A percentile compares a stretch with the other conserved stretches of the same genome.
These are phyloP conservation scores for Cygnus atratus DNA, from an alignment of 2,113 vertebrate species.

Conservation along the genomic window DNA sequence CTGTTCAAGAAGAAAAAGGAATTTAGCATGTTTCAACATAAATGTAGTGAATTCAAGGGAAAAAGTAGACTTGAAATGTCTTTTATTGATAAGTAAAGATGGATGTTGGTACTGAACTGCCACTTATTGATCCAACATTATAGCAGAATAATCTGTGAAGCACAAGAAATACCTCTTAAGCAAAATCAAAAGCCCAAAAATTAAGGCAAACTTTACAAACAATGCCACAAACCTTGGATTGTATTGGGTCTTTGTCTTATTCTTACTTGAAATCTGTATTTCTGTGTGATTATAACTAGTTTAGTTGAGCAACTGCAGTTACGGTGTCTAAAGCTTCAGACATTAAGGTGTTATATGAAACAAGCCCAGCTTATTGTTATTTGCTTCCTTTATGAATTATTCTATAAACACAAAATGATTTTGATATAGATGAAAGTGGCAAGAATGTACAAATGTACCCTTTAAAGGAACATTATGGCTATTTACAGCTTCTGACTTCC, in stretches of 20 bases:
- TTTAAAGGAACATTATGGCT: neutral
- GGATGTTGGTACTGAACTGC: neutral
- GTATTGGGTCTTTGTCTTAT: too few relatives aligned
- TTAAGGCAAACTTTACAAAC: neutral
- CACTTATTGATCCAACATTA: neutral
- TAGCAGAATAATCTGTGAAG: neutral
- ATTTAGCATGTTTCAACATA: neutral
- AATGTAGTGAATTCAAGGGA: neutral
- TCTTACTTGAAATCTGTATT: neutral
- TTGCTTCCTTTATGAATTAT: neutral
- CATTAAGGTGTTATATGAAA: fast-evolving
- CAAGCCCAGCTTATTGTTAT: neutral
- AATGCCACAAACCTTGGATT: neutral
- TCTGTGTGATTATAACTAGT: neutral
- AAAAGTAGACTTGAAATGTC: neutral
- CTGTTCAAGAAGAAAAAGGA: constrained; percentile 66
- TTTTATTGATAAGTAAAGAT: neutral
- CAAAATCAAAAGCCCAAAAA: neutral
- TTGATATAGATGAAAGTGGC: neutral
- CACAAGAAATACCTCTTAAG: neutral
- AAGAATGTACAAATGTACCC: neutral
- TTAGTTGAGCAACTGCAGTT: neutral
- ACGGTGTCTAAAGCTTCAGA: neutral
- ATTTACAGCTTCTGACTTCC: neutral
- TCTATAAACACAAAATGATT: neutral